A percentile compares a stretch with the other conserved stretches of the same genome.
These are phyloP conservation scores for Amphimallon solstitiale DNA, from an alignment of 2,888 invertebrate genomes.

Conservation along the genomic window DNA sequence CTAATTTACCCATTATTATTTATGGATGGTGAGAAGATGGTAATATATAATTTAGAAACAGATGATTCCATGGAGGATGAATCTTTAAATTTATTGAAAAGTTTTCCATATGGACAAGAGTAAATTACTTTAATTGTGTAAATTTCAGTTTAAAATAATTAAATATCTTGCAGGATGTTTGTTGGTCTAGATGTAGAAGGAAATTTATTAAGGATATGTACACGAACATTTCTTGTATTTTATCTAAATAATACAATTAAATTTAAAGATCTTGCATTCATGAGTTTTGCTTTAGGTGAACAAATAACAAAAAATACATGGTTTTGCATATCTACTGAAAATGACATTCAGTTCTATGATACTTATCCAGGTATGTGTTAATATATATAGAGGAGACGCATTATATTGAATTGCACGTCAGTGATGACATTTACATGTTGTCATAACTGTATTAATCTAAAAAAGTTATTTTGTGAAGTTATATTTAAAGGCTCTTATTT, in stretches of 20 bases:
- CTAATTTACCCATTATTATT: constrained; percentile 28
- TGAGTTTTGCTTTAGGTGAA: constrained; percentile 12
- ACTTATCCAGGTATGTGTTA: constrained; percentile 41
- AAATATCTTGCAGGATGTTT: constrained; percentile 40
- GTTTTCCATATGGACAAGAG: constrained; percentile 37
- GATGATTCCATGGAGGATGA: constrained; percentile 18
- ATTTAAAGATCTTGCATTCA: constrained; percentile 48
- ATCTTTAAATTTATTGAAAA: constrained; percentile 31
- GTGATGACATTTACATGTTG: too few species aligned
- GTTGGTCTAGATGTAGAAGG: constrained; percentile 48
- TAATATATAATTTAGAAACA: constrained; percentile 31
- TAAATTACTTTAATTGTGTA: constrained; percentile 34
- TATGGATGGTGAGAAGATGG: constrained; percentile 23
- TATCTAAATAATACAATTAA: constrained; percentile 41
- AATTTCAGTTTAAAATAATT: neutral
- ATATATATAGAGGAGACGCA: too few species aligned
- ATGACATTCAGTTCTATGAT: constrained; percentile 37
- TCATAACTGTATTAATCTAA: too few species aligned
- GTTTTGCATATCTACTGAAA: constrained; percentile 28
- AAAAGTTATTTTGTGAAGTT: too few species aligned
- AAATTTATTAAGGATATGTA: constrained; percentile 48
- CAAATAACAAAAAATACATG: constrained; percentile 32
- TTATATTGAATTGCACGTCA: too few species aligned
- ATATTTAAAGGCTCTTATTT: too few species aligned
- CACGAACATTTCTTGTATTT: constrained; percentile 46